Conservation (phyloP, 2,888 invertebrate genomes). For the Chrysopilus asiliformis region DNA sequence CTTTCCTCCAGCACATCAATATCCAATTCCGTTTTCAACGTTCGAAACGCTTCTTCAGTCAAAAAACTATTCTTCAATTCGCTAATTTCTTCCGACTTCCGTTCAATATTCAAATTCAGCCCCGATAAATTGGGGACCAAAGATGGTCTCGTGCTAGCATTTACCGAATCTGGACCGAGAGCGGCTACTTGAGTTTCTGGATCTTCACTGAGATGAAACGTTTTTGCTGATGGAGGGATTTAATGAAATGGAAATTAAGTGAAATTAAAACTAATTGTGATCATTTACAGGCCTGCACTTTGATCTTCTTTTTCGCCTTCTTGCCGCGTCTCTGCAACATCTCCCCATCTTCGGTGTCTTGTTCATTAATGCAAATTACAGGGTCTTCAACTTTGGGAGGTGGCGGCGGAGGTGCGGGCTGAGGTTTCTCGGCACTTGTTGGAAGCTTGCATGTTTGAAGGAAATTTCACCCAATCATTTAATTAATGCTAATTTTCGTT, state of each 20-base stretch:
- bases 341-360: conserved; percentile 26
- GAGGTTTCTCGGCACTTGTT: no score
- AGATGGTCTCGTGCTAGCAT: conserved; percentile 52
- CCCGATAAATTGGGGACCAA: conserved; percentile 38
- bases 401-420: no score
- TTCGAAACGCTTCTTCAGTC: conserved; percentile 31
- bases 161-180: conserved; percentile 50
- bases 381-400: no score
- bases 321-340: conserved; percentile 44
- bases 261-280: neutral
- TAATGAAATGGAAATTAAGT: no score
- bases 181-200: conserved; percentile 59
- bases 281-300: conserved; percentile 18
- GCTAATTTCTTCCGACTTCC: conserved; percentile 18
- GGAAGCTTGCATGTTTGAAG: no score
- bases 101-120: conserved; percentile 7
- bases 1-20: conserved; percentile 33
- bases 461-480: no score
- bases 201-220: conserved; percentile 37
- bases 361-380: conserved; percentile 31
- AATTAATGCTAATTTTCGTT: no score
- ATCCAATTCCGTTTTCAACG: conserved; percentile 29
- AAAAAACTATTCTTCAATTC: conserved; percentile 33
- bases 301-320: conserved; percentile 38
- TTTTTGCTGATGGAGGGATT: conserved; percentile 14